Percentiles rank a stretch among this genome's conserved stretches.
These are phyloP conservation scores for Ephydatia muelleri DNA, from an alignment of 37 sponge, comb jelly and placozoan genomes.

Conservation along the genomic window DNA sequence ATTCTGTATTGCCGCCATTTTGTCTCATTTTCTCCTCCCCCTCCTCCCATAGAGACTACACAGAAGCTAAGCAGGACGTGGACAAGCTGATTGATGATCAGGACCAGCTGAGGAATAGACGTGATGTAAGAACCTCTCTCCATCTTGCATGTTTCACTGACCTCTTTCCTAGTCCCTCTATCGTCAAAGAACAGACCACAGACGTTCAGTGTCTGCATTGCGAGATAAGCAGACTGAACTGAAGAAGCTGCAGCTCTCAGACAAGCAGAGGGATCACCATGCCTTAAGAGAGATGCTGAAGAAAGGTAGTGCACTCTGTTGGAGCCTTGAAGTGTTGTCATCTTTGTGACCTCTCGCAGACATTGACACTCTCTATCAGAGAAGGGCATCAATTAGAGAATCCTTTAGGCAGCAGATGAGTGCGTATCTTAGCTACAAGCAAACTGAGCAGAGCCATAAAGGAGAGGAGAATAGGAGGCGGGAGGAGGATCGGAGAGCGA, in stretches of 20 bases:
- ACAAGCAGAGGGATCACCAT: constrained; percentile 19
- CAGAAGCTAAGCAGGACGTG: constrained; percentile 16
- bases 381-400: constrained; percentile 14
- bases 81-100: constrained; percentile 28
- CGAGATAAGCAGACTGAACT: constrained; percentile 14
- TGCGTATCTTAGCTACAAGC: constrained; percentile 4
- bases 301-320: constrained; percentile 1
- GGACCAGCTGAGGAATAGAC: constrained; percentile 15
- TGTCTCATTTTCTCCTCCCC: background rate
- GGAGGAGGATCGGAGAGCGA: constrained; percentile 5
- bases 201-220: background rate
- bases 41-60: constrained; percentile 30
- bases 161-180: constrained; percentile 20
- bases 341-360: constrained; percentile 5
- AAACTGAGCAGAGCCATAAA: constrained; percentile 13
- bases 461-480: constrained; percentile 8
- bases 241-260: constrained; percentile 9
- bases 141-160: background rate
- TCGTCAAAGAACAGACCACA: background rate
- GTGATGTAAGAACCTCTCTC: constrained; percentile 25
- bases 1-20: background rate
- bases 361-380: constrained; percentile 39
- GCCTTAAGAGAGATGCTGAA: background rate
- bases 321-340: background rate
- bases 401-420: constrained; percentile 28